Conservation (phyloP, 2,888 invertebrate species). For the Pseudeuparius sepicola region DNA sequence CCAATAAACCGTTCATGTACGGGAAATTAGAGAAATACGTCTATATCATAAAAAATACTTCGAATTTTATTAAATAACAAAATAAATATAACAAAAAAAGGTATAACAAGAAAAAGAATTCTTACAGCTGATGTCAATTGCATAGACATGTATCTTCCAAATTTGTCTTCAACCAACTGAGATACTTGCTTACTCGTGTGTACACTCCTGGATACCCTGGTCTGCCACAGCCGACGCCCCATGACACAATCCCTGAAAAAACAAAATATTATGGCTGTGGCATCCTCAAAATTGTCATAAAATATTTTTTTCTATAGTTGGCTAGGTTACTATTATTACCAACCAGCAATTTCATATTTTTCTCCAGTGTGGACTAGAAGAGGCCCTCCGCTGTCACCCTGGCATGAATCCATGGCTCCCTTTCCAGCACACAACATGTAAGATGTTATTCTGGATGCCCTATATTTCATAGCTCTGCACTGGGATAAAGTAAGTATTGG, state of each 20-base stretch:
- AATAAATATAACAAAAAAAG: too few species aligned
- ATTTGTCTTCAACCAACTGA: slow-evolving; percentile 68
- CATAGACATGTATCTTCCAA: slow-evolving; percentile 67
- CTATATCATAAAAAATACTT: too few species aligned
- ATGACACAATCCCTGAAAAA: slow-evolving; percentile 65
- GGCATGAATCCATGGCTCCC: slow-evolving; percentile 75
- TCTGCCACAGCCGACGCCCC: slow-evolving; percentile 73
- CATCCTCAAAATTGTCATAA: background rate
- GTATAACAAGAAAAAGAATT: too few species aligned
- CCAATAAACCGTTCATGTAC: too few species aligned
- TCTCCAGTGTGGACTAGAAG: slow-evolving; percentile 64
- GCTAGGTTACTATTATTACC: slow-evolving; percentile 29
- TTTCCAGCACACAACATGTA: slow-evolving; percentile 83
- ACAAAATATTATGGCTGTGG: slow-evolving; percentile 2
- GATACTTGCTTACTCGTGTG: slow-evolving; percentile 57
- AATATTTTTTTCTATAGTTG: background rate
- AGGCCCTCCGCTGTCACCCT: slow-evolving; percentile 83
- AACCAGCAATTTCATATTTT: slow-evolving; percentile 71
- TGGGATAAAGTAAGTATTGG: slow-evolving; percentile 71
- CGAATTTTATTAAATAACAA: too few species aligned
- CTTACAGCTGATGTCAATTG: too few species aligned
- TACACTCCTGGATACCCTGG: slow-evolving; percentile 68
- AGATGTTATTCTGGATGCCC: slow-evolving; percentile 68
- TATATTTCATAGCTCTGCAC: slow-evolving; percentile 75
- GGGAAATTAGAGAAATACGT: too few species aligned